A percentile compares a stretch with the other conserved stretches of the same genome.
Evolutionary conservation across 1,140 invertebrate genomes (phyloP).

Genomic region (Idris sp.): DNA sequence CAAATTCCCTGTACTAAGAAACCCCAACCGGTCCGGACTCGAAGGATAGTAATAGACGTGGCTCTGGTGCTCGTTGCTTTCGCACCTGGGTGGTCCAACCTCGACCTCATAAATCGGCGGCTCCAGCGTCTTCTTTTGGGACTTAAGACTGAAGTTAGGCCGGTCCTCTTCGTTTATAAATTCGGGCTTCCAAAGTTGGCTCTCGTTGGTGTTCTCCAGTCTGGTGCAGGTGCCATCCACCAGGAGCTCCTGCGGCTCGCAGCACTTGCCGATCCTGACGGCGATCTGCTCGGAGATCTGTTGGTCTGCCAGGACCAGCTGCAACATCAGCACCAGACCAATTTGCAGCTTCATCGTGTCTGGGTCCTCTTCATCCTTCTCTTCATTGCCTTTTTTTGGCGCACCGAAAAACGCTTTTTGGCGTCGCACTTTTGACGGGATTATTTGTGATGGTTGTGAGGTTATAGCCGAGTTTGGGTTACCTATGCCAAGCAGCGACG

Average conservation of each 20-base stretch:
- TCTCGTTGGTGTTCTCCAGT: conserved; percentile 80
- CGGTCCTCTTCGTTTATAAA: conserved; percentile 50
- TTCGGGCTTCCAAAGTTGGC: conserved; percentile 69
- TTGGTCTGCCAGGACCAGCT: conserved; percentile 15
- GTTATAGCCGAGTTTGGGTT: too few relatives aligned
- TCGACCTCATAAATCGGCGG: conserved; percentile 66
- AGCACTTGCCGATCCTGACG: conserved; percentile 82
- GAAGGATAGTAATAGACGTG: conserved; percentile 83
- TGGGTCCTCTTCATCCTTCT: conserved; percentile 8
- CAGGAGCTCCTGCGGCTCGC: conserved; percentile 84
- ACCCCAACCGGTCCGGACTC: conserved; percentile 81
- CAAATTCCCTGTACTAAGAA: conserved; percentile 84
- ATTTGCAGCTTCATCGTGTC: conserved; percentile 9
- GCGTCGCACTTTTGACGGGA: too few relatives aligned
- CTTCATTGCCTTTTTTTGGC: too few relatives aligned
- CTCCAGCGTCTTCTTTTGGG: conserved; percentile 23
- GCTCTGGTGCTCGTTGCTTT: conserved; percentile 82
- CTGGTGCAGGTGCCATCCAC: conserved; percentile 82
- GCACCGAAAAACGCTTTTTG: too few relatives aligned
- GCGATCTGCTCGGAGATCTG: conserved; percentile 27
- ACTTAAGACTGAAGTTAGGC: background rate
- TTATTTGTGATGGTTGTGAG: too few relatives aligned
- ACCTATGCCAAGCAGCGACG: too few relatives aligned
- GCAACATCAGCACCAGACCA: conserved; percentile 15
- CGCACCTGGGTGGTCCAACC: conserved; percentile 85